Conservation (phyloP, 2,113 vertebrate species). For the Istiophorus platypterus region DNA sequence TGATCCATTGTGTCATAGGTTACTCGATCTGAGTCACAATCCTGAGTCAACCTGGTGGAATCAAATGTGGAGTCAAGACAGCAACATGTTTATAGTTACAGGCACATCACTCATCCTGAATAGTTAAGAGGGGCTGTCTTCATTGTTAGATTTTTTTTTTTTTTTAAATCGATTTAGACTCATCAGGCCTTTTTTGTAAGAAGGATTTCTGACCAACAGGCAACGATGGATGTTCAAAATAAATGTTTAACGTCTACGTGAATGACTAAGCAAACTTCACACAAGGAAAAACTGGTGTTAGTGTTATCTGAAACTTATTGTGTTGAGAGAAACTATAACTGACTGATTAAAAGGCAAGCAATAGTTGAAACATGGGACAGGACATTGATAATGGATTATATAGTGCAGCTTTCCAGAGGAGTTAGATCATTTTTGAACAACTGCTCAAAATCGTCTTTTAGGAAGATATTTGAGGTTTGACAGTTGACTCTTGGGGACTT, state of each 20-base stretch:
- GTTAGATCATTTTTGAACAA: conserved; percentile 35
- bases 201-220: conserved; percentile 38
- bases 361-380: conserved; percentile 10
- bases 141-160: background rate
- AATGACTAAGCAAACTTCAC: conserved; percentile 35
- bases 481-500: conserved; percentile 25
- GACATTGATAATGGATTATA: conserved; percentile 14
- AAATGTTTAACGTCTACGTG: conserved; percentile 23
- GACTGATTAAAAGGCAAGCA: conserved; percentile 32
- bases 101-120: conserved; percentile 70
- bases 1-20: conserved; percentile 83
- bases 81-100: conserved; percentile 81
- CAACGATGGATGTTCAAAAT: conserved; percentile 33
- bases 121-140: conserved; percentile 52
- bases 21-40: conserved; percentile 81
- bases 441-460: conserved; percentile 29
- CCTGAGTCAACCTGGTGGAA: conserved; percentile 88
- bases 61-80: conserved; percentile 87
- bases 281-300: conserved; percentile 29
- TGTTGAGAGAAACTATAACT: conserved; percentile 16
- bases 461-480: conserved; percentile 9
- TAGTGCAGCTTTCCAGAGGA: conserved; percentile 28
- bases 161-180: conserved; percentile 14
- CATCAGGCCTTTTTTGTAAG: conserved; percentile 19
- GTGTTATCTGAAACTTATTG: conserved; percentile 20